phyloP scores from a whole-genome alignment of 2,888 invertebrate species.

The Drosophila ustulata region DNA sequence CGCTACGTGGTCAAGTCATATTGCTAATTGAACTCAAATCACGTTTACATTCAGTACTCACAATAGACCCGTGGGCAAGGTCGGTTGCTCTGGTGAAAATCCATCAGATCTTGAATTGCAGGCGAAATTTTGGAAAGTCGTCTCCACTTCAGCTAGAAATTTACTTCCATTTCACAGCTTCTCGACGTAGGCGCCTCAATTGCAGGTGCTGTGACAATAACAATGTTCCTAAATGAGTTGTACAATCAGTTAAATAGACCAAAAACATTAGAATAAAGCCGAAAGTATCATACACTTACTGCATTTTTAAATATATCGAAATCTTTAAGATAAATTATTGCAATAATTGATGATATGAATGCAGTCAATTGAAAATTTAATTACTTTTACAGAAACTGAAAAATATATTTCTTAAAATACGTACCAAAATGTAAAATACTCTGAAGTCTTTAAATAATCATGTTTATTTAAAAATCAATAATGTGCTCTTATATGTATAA shows the following conservation, averaged over 20 bases:
- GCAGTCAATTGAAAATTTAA: no score
- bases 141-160: constrained; percentile 14
- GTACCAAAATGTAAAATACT: no score
- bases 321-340: neutral
- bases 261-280: constrained; percentile 24
- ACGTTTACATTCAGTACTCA: constrained; percentile 46
- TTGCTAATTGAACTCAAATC: constrained; percentile 59
- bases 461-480: no score
- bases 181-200: constrained; percentile 25
- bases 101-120: constrained; percentile 24
- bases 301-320: neutral
- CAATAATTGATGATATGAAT: neutral
- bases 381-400: no score
- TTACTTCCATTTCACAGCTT: constrained; percentile 22
- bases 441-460: no score
- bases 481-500: no score
- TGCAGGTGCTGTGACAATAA: constrained; percentile 17
- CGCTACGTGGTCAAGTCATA: constrained; percentile 53
- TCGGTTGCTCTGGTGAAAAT: constrained; percentile 31
- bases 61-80: constrained; percentile 19
- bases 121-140: constrained; percentile 52
- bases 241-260: constrained; percentile 62
- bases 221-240: constrained; percentile 28
- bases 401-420: no score
- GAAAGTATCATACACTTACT: no score